Evolutionary conservation across 1,140 invertebrate genomes (phyloP), one percentile per base, ranked within the genome.

Genomic region (Drosophila pandora): DNA sequence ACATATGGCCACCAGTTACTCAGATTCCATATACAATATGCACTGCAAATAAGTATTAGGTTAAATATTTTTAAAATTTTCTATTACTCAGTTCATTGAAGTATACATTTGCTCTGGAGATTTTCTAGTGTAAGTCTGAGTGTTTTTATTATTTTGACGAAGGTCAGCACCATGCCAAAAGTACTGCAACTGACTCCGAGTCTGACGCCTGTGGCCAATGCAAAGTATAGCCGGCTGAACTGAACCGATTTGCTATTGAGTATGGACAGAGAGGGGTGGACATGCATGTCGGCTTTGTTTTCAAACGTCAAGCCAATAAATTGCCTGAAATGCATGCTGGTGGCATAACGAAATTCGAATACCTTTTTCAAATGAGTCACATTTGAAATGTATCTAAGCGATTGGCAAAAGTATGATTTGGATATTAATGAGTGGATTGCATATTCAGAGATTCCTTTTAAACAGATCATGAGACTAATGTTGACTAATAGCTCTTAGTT

Each of bases 121-220:
- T 58, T 58, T 58, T 10, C 22, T 5, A 7, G 56, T 58, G 56
- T 61, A 67, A 10, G 25, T 61, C 58, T 60, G 43, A 60, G 30
- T 60, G 60, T 68, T 68, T 79, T 61, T 78, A 88, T 82, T 85
- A 75, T 87, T 63, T 76, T 58, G 58, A 28, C 63, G 82, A 85
- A 85, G 82, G 82, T 81, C 83, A 79, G 70, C 83, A 48, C 23
- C 64, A 63, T 53, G 70, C 67, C 76, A 75, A 67, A 72, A 73
- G 68, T 69, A 23, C 62, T 48, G 45, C 47, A 55, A 58, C 68
- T 47, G 74, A 50, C 53, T 58, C 71, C 45, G 54, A 50, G 12
- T 61, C 73, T 58, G 58, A 72, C 65, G 56, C 77, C 62, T 65
- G 50, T 77, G 78, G 82, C 78, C 82, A 69, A 41, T 22, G 64